These are phyloP conservation scores for Lagodon rhomboides DNA, from an alignment of 2,797 vertebrate species.

Conservation along the genomic window DNA sequence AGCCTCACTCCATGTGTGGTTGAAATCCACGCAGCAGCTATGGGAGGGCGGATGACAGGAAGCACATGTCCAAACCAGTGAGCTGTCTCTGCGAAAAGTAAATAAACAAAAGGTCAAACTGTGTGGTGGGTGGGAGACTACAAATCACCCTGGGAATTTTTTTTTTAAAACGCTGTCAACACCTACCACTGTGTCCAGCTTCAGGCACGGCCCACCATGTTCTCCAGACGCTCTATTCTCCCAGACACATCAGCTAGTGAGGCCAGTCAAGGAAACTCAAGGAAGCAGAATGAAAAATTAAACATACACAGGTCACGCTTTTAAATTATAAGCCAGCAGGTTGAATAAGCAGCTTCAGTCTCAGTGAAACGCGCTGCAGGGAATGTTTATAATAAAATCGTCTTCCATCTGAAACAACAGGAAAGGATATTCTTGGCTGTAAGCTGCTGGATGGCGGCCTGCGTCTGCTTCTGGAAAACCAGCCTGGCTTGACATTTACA, in stretches of 20 bases:
- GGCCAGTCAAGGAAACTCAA: conserved; percentile 74
- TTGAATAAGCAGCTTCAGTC: conserved; percentile 1
- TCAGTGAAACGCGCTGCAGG: conserved; percentile 8
- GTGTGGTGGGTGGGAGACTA: conserved; percentile 4
- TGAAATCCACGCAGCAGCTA: conserved; percentile 22
- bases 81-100: conserved; percentile 48
- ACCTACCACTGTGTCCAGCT: conserved; percentile 57
- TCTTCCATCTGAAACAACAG: conserved; percentile 53
- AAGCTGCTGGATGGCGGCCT: conserved; percentile 89
- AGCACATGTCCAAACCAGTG: conserved; percentile 25
- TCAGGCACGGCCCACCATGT: conserved; percentile 69
- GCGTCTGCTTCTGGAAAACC: conserved; percentile 91
- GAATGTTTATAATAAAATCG: conserved; percentile 30
- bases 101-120: conserved; percentile 67
- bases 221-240: conserved; percentile 83
- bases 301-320: conserved; percentile 6
- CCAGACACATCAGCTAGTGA: conserved; percentile 81
- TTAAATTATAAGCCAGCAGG: not conserved
- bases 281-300: not conserved
- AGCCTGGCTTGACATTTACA: conserved; percentile 93
- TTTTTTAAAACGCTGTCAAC: conserved; percentile 12
- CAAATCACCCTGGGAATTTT: conserved; percentile 8
- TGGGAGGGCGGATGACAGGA: conserved; percentile 16
- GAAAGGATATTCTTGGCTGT: conserved; percentile 94
- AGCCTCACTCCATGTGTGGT: conserved; percentile 28